Evolutionary conservation across 2,113 vertebrate species (phyloP), one percentile per base, ranked within the genome.

Genomic region (Falco punctatus): DNA sequence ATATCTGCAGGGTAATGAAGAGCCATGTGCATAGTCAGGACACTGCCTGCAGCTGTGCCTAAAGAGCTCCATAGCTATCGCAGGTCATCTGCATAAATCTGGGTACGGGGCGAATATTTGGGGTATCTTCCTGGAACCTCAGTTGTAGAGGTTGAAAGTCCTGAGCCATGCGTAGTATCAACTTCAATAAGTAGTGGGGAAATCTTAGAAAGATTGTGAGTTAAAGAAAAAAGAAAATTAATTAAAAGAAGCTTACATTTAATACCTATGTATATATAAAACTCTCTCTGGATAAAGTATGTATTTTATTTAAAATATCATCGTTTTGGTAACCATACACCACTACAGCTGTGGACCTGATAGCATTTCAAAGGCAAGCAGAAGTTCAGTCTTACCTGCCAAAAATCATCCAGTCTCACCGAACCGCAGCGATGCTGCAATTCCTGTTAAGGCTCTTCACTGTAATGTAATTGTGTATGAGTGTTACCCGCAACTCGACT

Each of bases 341-440:
- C 1, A 3, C 75, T 78, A 21, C 72, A 55, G 48, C 80, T 70
- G 58, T 38, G 72, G n/a, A 86, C 26, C 48, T 93, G 75, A 67
- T 46, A 74, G 57, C 32, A 33, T 92, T 93, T 93, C 86, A 86
- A 90, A 93, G 69, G 75, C 74, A 70, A 81, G 49, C 15, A 70
- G 82, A 81, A 74, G n/a, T 30, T 23, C 5, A 2, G 42, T 26
- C 75, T 88, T 72, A 48, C 59, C 67, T 95, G 90, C 59, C 94
- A 77, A 84, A 92, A 88, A 61, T 33, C 59, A 66, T 77, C 22
- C 55, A 32, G 61, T 70, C 40, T 42, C 75, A n/a, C 49, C 42
- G 44, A 92, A n/a, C 42, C 7, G 4, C 72, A 78, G 75, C n/a
- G n/a, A 5, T 33, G 62, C 92, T 88, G 85, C 82, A 73, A 6